Evolutionary conservation across 2,113 vertebrate genomes (phyloP), one percentile per base, ranked within the genome.

Genomic region (Lepidothrix coronata): DNA sequence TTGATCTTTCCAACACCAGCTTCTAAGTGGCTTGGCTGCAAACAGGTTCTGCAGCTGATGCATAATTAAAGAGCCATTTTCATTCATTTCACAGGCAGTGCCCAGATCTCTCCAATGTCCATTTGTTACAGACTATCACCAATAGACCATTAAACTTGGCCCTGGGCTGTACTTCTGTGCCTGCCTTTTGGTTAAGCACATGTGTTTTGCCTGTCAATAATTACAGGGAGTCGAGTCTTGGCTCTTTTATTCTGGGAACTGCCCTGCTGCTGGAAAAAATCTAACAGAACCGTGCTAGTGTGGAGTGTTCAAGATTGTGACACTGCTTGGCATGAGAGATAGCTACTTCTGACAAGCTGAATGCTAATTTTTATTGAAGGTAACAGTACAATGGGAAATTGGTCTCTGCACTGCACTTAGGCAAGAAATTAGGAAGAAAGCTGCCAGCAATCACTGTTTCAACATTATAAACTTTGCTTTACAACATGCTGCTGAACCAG

Each of bases 51-150:
- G 5, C 27, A 85, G 76, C 66, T 33, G 52, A 85, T 89, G 83
- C 44, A 75, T 89, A 89, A 96, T 96, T 93, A 87, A 94, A 96
- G 96, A 94, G 54, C 37, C 73, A 89, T 94, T 96, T 94, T 86
- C 75, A 49, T 88, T 94, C 61, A 73, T 70, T 89, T 78, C 37
- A 33, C 54, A 41, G 85, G 81, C 80, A 46, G 70, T 4, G 2
- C 35, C 22, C 35, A 44, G 79, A n/a, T 54, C 95, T 73, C 81
- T 86, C 80, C 80, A 67, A 90, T 82, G 95, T 85, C 71, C 83
- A 46, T 91, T 91, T 75, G 54, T 59, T 88, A 67, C 63, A 80
- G 84, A 33, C 57, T 39, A 46, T 58, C 78, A 75, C 88, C 57
- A 51, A 25, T 4, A 91, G 89, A 74, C 81, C n/a, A 1, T 79